These are phyloP conservation scores for Bergia puertoricense DNA, from an alignment of 92 coral and sea anemone genomes.

Conservation along the genomic window DNA sequence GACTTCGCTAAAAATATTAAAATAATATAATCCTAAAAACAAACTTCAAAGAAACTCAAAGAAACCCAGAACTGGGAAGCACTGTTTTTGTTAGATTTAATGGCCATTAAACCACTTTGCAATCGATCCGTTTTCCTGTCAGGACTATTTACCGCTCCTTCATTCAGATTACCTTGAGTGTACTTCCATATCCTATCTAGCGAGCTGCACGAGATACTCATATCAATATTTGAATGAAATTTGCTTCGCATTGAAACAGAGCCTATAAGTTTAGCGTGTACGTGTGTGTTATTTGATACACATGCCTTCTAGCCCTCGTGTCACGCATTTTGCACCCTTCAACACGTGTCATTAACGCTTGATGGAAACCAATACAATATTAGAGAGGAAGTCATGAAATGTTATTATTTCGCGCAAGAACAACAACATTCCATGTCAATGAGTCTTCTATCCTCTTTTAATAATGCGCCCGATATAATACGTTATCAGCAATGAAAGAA, in stretches of 20 bases:
- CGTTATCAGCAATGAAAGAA: slow-evolving; percentile 21
- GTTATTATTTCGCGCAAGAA: slow-evolving; percentile 30
- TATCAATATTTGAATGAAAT: too few relatives aligned
- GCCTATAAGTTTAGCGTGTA: background rate
- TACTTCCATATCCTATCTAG: background rate
- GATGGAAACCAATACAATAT: slow-evolving; percentile 24
- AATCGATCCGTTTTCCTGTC: background rate
- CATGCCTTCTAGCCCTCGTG: background rate
- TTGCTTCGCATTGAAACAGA: too few relatives aligned
- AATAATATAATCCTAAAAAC: background rate
- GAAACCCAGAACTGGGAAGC: background rate
- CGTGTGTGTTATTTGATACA: background rate
- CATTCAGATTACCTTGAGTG: background rate
- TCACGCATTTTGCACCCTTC: slow-evolving; percentile 26
- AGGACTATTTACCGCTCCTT: background rate
- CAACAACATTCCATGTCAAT: slow-evolving; percentile 27
- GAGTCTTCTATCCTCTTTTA: slow-evolving; percentile 5
- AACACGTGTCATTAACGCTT: slow-evolving; percentile 32
- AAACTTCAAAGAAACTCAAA: slow-evolving; percentile 3
- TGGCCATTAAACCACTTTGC: background rate
- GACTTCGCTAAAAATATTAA: background rate
- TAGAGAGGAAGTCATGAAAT: slow-evolving; percentile 36
- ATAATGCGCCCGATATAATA: slow-evolving; percentile 6
- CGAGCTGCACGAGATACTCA: too few relatives aligned
- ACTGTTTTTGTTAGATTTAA: background rate